Evolutionary conservation across 2,888 invertebrate genomes (phyloP), one percentile per base, ranked within the genome.

Genomic region (Cantharis flavilabris): DNA sequence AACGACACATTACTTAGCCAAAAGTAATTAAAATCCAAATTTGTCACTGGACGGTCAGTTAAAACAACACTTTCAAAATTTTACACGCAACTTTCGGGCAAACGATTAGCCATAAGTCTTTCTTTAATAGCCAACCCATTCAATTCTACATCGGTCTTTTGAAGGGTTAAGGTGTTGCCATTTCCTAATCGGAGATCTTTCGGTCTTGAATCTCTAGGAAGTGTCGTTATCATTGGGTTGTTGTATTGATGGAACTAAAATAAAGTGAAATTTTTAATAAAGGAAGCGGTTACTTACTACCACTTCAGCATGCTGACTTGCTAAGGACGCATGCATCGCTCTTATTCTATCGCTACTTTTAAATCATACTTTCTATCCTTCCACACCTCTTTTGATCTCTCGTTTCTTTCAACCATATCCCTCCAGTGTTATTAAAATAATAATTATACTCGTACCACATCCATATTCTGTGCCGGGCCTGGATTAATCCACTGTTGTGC

Each of bases 51-150:
- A 78, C 78, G 78, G 78, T 78, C 78, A n/a, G 23, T 72, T 69
- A 77, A 77, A 72, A 69, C 71, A 76, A 62, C 49, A 72, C 18
- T 49, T 49, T 49, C 9, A 70, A 33, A 30, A 69, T 83, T 85
- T 93, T 94, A 96, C 85, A 96, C 96, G 90, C 96, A 96, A 87
- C 95, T 96, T 89, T 96, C 96, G 67, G 96, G 96, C 86, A 96
- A 93, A 86, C 96, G 93, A 87, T 94, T 94, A 85, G 96, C 95
- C 91, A 96, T 95, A 80, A 96, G 92, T 86, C 95, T 93, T 89
- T 96, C 95, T 88, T 96, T 96, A 89, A 96, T 96, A 85, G 95
- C 95, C 88, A 95, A 93, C 75, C 96, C 96, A 89, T 95, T 95
- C 85, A 95, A 92, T 84, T 91, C 91, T 80, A 90, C 77, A 80